Conservation (phyloP, 2,797 vertebrate species). For the Microcaecilia unicolor region DNA sequence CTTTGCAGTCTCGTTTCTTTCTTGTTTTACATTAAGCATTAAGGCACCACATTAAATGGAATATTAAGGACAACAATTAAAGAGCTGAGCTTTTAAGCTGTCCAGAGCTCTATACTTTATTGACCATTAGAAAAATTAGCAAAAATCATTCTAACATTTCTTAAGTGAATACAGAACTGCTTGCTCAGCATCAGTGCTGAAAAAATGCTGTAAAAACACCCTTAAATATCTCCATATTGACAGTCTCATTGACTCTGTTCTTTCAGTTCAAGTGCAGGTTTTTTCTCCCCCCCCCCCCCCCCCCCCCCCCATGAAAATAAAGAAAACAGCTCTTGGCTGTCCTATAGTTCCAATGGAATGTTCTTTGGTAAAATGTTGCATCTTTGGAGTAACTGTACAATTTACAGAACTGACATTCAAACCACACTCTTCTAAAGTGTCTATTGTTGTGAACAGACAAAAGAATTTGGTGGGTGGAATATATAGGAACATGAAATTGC, state of each 20-base stretch:
- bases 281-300: too few species aligned
- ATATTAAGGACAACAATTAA: constrained; percentile 22
- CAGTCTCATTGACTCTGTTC: background rate
- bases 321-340: too few species aligned
- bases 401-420: too few species aligned
- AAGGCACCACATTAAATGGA: constrained; percentile 20
- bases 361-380: too few species aligned
- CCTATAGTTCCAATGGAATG: too few species aligned
- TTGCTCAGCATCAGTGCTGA: background rate
- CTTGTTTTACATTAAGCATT: background rate
- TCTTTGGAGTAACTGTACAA: too few species aligned
- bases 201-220: constrained; percentile 1
- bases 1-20: background rate
- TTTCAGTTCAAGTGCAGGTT: too few species aligned
- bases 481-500: too few species aligned
- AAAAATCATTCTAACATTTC: constrained; percentile 11
- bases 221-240: background rate
- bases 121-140: constrained; percentile 21
- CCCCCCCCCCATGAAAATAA: too few species aligned
- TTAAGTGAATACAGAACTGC: background rate
- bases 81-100: constrained; percentile 23
- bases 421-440: too few species aligned
- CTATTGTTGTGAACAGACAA: too few species aligned
- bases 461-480: too few species aligned
- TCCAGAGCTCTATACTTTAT: constrained; percentile 14